Conservation (phyloP, 2,797 vertebrate species). For the Leptatherina wallacei region DNA sequence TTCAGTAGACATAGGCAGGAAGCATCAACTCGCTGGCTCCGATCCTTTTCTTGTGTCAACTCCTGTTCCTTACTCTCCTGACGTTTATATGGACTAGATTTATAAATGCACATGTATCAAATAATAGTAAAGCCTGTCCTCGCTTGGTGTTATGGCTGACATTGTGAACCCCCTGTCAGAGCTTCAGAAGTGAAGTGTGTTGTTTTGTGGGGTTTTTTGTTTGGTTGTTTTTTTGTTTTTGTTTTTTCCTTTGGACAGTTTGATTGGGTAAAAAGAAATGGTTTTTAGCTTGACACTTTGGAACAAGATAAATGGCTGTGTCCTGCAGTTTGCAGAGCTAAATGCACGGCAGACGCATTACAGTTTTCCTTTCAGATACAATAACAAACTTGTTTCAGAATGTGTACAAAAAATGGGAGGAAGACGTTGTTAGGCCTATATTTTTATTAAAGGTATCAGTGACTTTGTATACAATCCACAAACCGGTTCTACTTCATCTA, state of each 20-base stretch:
- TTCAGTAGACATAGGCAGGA: constrained; percentile 46
- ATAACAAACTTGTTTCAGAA: constrained; percentile 56
- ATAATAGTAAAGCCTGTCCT: constrained; percentile 49
- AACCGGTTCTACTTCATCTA: constrained; percentile 84
- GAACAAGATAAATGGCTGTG: constrained; percentile 61
- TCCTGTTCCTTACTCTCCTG: constrained; percentile 50
- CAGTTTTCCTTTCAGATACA: constrained; percentile 72
- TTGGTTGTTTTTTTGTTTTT: neutral
- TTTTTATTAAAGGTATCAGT: constrained; percentile 80
- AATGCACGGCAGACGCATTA: constrained; percentile 50
- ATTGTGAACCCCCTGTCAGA: constrained; percentile 60
- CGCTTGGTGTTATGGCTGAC: constrained; percentile 53
- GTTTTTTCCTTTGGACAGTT: constrained; percentile 36
- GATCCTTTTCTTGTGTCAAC: constrained; percentile 56
- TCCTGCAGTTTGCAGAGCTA: constrained; percentile 50
- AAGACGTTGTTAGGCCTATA: constrained; percentile 71
- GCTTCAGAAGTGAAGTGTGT: constrained; percentile 36
- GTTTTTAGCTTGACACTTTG: constrained; percentile 49
- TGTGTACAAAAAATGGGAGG: constrained; percentile 32
- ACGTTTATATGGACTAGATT: constrained; percentile 54
- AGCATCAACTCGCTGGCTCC: constrained; percentile 45
- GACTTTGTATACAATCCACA: constrained; percentile 83
- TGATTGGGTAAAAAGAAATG: constrained; percentile 43
- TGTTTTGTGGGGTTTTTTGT: constrained; percentile 51
- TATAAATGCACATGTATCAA: constrained; percentile 50